Evolutionary conservation across 1,140 invertebrate species (phyloP), one percentile per base, ranked within the genome.

Genomic region (Plutomurus gul): DNA sequence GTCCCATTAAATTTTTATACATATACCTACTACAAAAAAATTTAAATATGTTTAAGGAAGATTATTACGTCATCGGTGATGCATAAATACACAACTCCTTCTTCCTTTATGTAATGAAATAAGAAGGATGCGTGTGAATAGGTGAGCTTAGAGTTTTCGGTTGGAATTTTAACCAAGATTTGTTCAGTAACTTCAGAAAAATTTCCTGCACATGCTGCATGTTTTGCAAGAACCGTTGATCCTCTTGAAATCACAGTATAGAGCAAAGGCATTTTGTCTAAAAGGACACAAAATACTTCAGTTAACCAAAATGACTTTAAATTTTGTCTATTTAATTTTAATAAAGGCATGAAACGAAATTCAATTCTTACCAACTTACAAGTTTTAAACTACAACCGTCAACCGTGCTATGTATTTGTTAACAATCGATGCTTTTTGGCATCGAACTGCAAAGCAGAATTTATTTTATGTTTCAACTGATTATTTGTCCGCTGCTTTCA

Each of bases 1-100:
- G n/a, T n/a, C n/a, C n/a, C n/a, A n/a, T n/a, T n/a, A n/a, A n/a
- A n/a, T n/a, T n/a, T n/a, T n/a, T n/a, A n/a, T n/a, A n/a, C n/a
- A n/a, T n/a, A n/a, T n/a, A n/a, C n/a, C n/a, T n/a, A n/a, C 81
- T 75, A 18, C 80, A 51, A 46, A 16, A 60, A 77, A 60, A 65
- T 6, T 16, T 40, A 11, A 30, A 73, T 39, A 73, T 40, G 60
- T 25, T 18, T 33, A 47, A 18, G 46, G 6, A 5, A 13, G 22
- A 75, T 82, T 91, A 94, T 92, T 90, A 97, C 95, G 90, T 96
- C 94, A 88, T 97, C 95, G 75, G 95, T 96, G 70, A 97, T 97
- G 84, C 95, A 97, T 87, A 98, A 92, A 86, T 95, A 97, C 84
- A 96, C 91, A 81, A 97, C 91, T 84, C 91, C 89, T 85, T 95